Evolutionary conservation across 1,140 invertebrate species (phyloP).

Genomic region (Penaeus vannamei): DNA sequence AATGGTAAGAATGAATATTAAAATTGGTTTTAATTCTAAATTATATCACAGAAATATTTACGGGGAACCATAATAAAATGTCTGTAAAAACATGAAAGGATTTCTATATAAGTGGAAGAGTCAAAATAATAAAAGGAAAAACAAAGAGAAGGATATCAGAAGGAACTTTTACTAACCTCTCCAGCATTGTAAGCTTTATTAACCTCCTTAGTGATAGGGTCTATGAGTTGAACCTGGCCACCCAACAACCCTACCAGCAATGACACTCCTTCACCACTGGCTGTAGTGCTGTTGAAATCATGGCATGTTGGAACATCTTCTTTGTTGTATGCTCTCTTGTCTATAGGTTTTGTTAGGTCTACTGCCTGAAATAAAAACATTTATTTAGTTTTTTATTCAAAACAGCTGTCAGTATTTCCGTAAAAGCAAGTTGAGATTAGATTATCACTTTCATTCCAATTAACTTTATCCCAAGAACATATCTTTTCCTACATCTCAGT

Average conservation of each 20-base stretch:
- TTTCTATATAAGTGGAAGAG: neutral
- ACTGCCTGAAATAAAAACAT: constrained; percentile 79
- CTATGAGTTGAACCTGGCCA: constrained; percentile 96
- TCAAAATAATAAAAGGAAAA: neutral
- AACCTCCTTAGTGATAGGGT: constrained; percentile 95
- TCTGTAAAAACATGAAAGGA: neutral
- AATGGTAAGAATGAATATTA: constrained; percentile 70
- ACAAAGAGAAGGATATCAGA: constrained; percentile 59
- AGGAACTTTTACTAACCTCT: constrained; percentile 79
- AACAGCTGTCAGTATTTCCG: too few relatives aligned
- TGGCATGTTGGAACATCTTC: constrained; percentile 97
- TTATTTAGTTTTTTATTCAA: too few relatives aligned
- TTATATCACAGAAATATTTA: too few relatives aligned
- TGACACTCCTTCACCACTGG: constrained; percentile 84
- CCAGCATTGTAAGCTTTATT: constrained; percentile 96
- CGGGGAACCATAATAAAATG: too few relatives aligned
- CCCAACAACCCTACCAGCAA: constrained; percentile 97
- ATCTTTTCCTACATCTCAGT: too few relatives aligned
- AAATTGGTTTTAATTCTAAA: neutral
- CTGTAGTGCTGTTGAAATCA: constrained; percentile 93
- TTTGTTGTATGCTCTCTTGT: constrained; percentile 98
- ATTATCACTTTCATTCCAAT: too few relatives aligned
- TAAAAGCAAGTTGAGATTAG: too few relatives aligned
- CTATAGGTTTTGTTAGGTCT: constrained; percentile 95
- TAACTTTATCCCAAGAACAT: too few relatives aligned